Evolutionary conservation across 1,140 invertebrate species (phyloP), one percentile per base, ranked within the genome.

Genomic region (Monochamus saltuarius): DNA sequence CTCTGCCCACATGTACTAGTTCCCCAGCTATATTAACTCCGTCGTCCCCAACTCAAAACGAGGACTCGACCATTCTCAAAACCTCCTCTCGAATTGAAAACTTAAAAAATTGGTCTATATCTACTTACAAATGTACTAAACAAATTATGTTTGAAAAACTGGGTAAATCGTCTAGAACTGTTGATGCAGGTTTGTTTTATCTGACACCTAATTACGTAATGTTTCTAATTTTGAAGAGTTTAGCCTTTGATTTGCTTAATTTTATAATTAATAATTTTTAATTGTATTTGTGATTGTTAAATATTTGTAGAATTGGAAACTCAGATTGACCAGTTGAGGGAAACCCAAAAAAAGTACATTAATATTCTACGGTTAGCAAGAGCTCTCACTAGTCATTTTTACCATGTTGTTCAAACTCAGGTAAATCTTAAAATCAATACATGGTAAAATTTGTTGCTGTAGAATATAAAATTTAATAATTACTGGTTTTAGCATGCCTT

Each of bases 111-210:
- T 98, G 96, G 96, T 93, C 94, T 71, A 91, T 97, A 73, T 96
- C 94, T 55, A 97, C 95, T 1, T 98, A 96, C 74, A 98, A 98
- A 78, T 98, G 94, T 74, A 97, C 95, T 0, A 92, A 92, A 66
- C 95, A 98, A 76, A 82, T 96, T 42, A 88, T 98, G 78, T 92
- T 95, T 71, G 95, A 98, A 76, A 95, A 94, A 79, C 80, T 98
- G 43, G 95, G 95, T 2, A 97, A 97, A 81, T 89, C 91, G 38
- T 92, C 92, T 11, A 83, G 92, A 60, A 97, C 95, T 36, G 88
- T 94, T 55, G 93, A 97, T 79, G 85, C 90, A 67, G 92, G 88
- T 90, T 2, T 29, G 22, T 29, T 29, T 29, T 29, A 29, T 3
- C 2, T 29, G 6, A 29, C 6, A 6, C 22, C 22, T 29, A 6